Base-by-base conservation (phyloP, 2,797 vertebrate genomes). In the Avahi laniger region DNA sequence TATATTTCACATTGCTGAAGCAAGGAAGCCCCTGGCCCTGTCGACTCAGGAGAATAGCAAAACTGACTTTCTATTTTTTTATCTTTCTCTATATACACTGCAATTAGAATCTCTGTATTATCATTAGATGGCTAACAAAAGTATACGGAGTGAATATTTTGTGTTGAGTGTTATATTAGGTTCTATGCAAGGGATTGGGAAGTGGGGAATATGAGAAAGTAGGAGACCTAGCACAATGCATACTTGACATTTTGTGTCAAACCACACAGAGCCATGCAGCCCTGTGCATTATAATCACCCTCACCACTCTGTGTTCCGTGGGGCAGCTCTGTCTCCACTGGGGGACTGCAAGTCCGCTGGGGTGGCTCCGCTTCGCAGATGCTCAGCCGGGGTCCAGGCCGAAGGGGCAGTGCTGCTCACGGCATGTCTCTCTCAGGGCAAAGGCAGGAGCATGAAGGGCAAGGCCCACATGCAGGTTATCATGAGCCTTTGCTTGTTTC, bases 1-100 rank as follows among this genome's bases (percentile, higher is more conserved):
- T 48, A 57, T 28, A 78, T 50, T 78, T 38, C 9, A 75, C 22
- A 54, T 73, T 94, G 9, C 38, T 18, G 57, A 91, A 61, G 4
- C 4, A 57, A 72, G 79, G 57, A 63, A 43, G 48, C 2, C 14
- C 0, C 14, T 83, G 7, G 38, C 54, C 43, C 38, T 89, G 26
- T 61, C 72, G 90, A 93, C 80, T 52, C 46, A 54, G 82, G 28
- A 90, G 43, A 83, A 92, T 26, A 35, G 69, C 48, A 93, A 85
- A 91, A 73, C 38, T 43, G 28, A 9, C 59, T 94, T 91, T 75
- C 20, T 80, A 18, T 75, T 91, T 94, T 94, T 81, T 59, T n/a
- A 82, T 69, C 28, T 86, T 88, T 91, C n/a, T 91, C 20, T 80
- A 9, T 67, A 43, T 69, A 89, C 78, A 89, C 72, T 93, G 43